phyloP scores from a whole-genome alignment of 2,113 vertebrate species.

The Ptyas mucosa region DNA sequence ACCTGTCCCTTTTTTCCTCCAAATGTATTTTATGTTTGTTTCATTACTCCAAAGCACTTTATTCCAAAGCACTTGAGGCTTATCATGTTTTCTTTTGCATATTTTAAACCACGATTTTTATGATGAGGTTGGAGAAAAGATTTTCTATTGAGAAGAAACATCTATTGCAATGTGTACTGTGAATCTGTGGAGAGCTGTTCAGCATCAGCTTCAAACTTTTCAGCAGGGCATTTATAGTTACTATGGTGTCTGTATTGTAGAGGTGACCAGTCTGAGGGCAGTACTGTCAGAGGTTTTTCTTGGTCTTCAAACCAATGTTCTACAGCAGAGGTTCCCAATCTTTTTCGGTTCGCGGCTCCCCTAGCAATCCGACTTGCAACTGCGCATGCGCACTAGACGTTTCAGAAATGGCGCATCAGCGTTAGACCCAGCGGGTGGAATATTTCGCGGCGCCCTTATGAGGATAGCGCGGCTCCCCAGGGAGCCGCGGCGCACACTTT shows the following conservation, averaged over 20 bases:
- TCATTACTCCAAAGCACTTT: neutral
- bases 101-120: neutral
- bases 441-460: too few relatives aligned
- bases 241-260: neutral
- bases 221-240: neutral
- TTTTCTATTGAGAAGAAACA: too few relatives aligned
- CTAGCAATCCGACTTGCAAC: too few relatives aligned
- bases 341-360: too few relatives aligned
- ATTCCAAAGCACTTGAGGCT: neutral
- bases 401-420: too few relatives aligned
- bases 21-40: neutral
- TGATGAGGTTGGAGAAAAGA: neutral
- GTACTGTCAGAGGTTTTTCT: neutral
- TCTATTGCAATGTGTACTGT: neutral
- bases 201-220: neutral
- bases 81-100: neutral
- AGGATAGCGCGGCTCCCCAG: too few relatives aligned
- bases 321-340: too few relatives aligned
- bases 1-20: neutral
- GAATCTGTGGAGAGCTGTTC: neutral
- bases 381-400: too few relatives aligned
- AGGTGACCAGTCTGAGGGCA: neutral
- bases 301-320: neutral
- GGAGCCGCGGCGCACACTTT: too few relatives aligned
- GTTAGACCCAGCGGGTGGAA: too few relatives aligned